Evolutionary conservation across 2,888 invertebrate species (phyloP).

Genomic region (Hypolimnas misippus): DNA sequence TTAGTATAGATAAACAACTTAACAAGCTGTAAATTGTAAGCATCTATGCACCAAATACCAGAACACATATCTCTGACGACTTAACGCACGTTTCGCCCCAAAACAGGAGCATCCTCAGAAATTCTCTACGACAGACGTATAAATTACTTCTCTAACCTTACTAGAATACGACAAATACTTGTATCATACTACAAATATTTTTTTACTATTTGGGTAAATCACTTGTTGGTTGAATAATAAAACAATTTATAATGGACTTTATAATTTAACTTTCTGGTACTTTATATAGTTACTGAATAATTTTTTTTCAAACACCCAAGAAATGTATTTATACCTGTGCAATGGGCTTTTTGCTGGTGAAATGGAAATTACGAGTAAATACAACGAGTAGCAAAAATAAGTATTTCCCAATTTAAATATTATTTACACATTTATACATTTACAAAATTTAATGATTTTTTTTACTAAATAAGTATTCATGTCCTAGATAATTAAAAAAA

Average conservation of each 20-base stretch:
- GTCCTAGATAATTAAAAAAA: no score
- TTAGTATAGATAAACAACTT: neutral
- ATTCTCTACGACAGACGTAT: neutral
- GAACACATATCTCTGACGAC: neutral
- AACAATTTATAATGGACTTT: neutral
- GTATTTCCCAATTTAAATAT: no score
- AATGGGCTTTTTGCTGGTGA: no score
- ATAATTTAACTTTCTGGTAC: neutral
- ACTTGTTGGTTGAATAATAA: neutral
- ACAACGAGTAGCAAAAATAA: no score
- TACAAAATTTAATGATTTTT: no score
- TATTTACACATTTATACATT: no score
- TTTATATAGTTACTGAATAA: neutral
- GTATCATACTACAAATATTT: neutral
- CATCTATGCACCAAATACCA: neutral
- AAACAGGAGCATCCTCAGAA: neutral
- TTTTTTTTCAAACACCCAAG: neutral
- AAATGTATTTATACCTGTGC: no score
- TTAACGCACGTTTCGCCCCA: neutral
- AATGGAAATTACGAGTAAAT: no score
- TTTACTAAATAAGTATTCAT: no score
- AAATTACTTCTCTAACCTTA: neutral
- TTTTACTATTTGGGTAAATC: neutral
- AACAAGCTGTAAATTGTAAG: neutral
- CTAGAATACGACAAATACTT: neutral